A percentile compares a stretch with the other conserved stretches of the same genome.
phyloP scores from a whole-genome alignment of 2,797 vertebrate genomes.

The Falco biarmicus region DNA sequence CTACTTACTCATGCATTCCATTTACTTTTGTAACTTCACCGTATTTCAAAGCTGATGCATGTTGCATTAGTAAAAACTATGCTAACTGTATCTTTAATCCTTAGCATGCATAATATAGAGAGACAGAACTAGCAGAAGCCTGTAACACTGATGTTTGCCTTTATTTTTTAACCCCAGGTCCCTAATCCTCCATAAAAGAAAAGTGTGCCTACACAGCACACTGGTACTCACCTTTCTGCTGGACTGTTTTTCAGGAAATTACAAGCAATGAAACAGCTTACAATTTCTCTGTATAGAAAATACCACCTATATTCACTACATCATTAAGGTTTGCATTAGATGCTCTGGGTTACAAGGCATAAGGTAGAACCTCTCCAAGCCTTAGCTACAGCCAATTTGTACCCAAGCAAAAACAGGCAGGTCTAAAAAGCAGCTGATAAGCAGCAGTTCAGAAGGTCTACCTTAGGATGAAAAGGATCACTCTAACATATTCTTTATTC shows the following conservation, averaged over 20 bases:
- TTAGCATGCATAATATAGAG: not conserved
- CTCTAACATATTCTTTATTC: not conserved
- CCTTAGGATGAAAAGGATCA: not conserved
- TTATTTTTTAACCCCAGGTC: not conserved
- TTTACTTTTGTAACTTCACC: not conserved
- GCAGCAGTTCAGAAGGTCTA: not conserved
- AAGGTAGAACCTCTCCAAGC: not conserved
- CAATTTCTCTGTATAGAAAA: not conserved
- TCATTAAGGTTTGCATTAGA: not conserved
- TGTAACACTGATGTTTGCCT: not conserved
- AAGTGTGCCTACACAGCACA: not conserved
- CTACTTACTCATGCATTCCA: not conserved
- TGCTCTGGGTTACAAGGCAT: not conserved
- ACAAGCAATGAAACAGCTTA: not conserved
- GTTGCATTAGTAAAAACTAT: not conserved
- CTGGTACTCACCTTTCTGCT: not conserved
- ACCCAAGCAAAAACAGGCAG: fast-evolving
- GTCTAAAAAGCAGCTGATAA: not conserved
- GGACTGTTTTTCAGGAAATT: not conserved
- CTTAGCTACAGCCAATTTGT: not conserved
- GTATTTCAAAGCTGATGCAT: not conserved
- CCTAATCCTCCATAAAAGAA: not conserved
- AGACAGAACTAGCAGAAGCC: not conserved
- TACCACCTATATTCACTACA: not conserved
- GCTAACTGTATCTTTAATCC: not conserved